Percentiles rank a stretch among this genome's conserved stretches.
Conservation (phyloP, 2,113 vertebrate species). For the Bucco capensis region DNA sequence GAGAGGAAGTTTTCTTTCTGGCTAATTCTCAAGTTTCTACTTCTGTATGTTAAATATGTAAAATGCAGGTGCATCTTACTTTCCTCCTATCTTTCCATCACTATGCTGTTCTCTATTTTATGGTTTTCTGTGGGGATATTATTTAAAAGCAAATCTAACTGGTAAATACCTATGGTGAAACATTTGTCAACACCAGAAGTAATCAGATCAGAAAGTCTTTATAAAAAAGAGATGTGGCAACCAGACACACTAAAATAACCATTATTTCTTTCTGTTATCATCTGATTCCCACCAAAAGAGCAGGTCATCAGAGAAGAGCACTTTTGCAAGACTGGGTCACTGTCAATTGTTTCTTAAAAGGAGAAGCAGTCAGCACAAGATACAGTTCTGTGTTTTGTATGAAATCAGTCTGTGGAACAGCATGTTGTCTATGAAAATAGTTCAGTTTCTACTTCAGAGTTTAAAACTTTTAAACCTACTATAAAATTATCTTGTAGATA, state of each 20-base stretch:
- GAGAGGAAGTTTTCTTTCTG: not conserved
- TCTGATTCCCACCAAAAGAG: not conserved
- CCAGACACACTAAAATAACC: not conserved
- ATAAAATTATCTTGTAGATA: not conserved
- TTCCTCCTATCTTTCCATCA: not conserved
- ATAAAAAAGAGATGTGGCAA: not conserved
- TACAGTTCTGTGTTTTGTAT: not conserved
- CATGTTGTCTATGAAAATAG: not conserved
- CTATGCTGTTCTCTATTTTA: not conserved
- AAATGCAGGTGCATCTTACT: not conserved
- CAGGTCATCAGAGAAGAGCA: not conserved
- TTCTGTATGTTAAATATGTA: not conserved
- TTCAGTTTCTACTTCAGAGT: not conserved
- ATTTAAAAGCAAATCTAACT: conserved; percentile 2
- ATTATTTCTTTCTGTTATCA: not conserved
- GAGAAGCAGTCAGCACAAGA: not conserved
- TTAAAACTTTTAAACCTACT: not conserved
- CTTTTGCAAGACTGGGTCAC: not conserved
- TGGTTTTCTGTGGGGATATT: not conserved
- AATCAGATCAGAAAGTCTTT: not conserved
- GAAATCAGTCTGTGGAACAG: not conserved
- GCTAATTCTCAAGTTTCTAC: not conserved
- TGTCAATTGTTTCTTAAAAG: not conserved
- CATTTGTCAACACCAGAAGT: not conserved
- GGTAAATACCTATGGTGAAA: not conserved